phyloP scores from a whole-genome alignment of 1,140 invertebrate genomes.

The Stegodyphus mimosarum region DNA sequence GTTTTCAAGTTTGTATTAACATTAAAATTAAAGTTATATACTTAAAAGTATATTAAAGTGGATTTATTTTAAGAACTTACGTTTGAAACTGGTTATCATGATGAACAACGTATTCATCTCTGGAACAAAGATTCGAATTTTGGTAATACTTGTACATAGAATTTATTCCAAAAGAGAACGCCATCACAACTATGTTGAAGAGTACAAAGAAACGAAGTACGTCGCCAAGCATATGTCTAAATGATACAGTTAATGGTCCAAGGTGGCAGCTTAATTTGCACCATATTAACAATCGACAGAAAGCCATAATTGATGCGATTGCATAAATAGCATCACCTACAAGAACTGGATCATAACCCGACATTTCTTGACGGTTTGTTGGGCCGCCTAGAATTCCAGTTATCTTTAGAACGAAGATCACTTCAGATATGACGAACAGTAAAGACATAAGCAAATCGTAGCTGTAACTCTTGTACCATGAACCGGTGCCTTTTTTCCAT shows the following conservation, averaged over 20 bases:
- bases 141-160: conserved; percentile 62
- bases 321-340: conserved; percentile 61
- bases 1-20: too few species aligned
- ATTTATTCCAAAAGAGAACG: conserved; percentile 61
- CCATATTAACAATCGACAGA: conserved; percentile 70
- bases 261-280: conserved; percentile 73
- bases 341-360: conserved; percentile 59
- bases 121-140: conserved; percentile 29
- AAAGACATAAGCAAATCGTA: conserved; percentile 23
- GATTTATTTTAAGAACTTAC: neutral
- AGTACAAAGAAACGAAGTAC: conserved; percentile 58
- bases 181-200: conserved; percentile 50
- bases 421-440: conserved; percentile 28
- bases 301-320: conserved; percentile 58
- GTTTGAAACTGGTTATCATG: conserved; percentile 45
- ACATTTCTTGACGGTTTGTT: conserved; percentile 38
- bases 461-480: conserved; percentile 31
- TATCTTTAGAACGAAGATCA: conserved; percentile 27
- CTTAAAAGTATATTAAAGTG: too few species aligned
- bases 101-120: conserved; percentile 14
- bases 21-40: too few species aligned
- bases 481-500: conserved; percentile 3
- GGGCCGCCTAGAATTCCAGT: conserved; percentile 5
- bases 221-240: conserved; percentile 60
- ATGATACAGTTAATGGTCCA: conserved; percentile 70